These are phyloP conservation scores for Venturia canescens DNA, from an alignment of 1,140 invertebrate genomes.

Conservation along the genomic window DNA sequence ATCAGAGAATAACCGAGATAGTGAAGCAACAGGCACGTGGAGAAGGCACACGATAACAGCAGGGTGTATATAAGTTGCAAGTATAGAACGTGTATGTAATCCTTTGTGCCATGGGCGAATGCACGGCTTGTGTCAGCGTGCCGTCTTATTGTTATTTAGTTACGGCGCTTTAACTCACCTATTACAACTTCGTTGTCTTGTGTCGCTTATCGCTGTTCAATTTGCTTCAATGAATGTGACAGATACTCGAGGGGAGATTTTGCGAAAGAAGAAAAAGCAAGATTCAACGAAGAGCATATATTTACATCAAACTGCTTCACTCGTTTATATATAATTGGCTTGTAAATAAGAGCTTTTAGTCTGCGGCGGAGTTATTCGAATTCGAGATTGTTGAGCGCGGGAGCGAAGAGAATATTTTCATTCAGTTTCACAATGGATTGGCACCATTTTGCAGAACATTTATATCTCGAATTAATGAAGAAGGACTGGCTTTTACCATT, in stretches of 20 bases:
- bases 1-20: neutral
- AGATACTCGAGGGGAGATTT: neutral
- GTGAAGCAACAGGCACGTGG: constrained; percentile 23
- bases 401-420: too few relatives aligned
- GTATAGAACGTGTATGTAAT: constrained; percentile 4
- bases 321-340: too few relatives aligned
- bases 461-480: too few relatives aligned
- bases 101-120: constrained; percentile 13
- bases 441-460: too few relatives aligned
- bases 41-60: neutral
- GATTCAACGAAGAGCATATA: too few relatives aligned
- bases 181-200: neutral
- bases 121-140: neutral
- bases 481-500: too few relatives aligned
- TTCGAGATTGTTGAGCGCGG: too few relatives aligned
- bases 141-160: constrained; percentile 15
- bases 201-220: neutral
- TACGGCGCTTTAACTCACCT: neutral
- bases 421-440: too few relatives aligned
- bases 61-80: neutral
- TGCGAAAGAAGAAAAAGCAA: neutral
- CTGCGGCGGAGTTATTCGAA: too few relatives aligned
- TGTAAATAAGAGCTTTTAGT: too few relatives aligned
- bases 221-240: neutral
- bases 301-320: too few relatives aligned